A percentile compares a stretch with the other conserved stretches of the same genome.
phyloP scores from a whole-genome alignment of 2,888 invertebrate species.

The Formica aserva region DNA sequence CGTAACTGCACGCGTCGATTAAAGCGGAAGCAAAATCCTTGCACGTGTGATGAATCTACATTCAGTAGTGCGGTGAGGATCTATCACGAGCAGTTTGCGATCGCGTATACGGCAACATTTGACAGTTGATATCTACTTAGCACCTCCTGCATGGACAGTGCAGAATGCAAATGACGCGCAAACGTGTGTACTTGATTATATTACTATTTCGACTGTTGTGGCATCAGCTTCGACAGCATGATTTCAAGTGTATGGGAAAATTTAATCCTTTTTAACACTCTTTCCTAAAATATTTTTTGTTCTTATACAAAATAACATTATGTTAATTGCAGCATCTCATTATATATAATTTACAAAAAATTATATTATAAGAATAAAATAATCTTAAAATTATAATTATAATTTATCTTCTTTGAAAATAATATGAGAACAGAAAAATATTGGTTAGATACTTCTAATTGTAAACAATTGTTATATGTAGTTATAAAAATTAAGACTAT shows the following conservation, averaged over 20 bases:
- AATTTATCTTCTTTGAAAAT: not conserved
- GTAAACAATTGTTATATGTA: not conserved
- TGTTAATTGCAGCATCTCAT: not conserved
- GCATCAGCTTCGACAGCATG: not conserved
- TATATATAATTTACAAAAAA: not conserved
- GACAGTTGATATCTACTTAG: slow-evolving; percentile 38
- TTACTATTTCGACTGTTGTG: not conserved
- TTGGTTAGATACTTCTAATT: not conserved
- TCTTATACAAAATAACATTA: not conserved
- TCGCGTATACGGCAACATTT: slow-evolving; percentile 1
- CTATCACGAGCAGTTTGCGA: slow-evolving; percentile 33
- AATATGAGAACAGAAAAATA: not conserved
- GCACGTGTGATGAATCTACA: slow-evolving; percentile 36
- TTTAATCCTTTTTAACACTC: not conserved
- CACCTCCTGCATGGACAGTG: slow-evolving; percentile 43
- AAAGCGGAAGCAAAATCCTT: slow-evolving; percentile 55
- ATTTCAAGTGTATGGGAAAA: not conserved
- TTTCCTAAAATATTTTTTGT: not conserved
- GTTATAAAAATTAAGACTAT: not conserved
- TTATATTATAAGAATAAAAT: too few relatives aligned
- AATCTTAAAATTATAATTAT: not conserved
- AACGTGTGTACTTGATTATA: not conserved
- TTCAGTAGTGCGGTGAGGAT: not conserved
- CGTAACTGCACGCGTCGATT: slow-evolving; percentile 27
- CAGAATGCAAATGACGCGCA: slow-evolving; percentile 16